Percentiles rank a stretch among this genome's conserved stretches.
phyloP scores from a whole-genome alignment of 2,888 invertebrate genomes.

The Drosophila setosimentum region DNA sequence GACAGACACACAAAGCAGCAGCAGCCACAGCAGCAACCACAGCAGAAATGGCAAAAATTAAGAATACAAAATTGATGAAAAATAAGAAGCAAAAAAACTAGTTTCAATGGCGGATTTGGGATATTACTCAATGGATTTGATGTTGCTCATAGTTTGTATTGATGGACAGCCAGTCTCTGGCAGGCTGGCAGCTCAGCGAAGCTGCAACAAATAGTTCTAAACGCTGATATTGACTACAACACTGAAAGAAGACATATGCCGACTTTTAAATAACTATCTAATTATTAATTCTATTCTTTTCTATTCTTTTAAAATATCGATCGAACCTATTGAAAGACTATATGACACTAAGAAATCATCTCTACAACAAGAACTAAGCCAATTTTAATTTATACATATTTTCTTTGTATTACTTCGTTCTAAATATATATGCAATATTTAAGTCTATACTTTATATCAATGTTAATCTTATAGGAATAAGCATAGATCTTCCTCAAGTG shows the following conservation, averaged over 20 bases:
- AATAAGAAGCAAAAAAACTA: slow-evolving; percentile 65
- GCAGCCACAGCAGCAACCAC: not conserved
- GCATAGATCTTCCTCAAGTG: not conserved
- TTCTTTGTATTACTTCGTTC: too few species aligned
- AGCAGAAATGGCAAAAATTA: slow-evolving; percentile 1
- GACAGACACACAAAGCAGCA: slow-evolving; percentile 28
- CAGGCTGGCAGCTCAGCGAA: slow-evolving; percentile 32
- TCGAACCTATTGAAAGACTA: not conserved
- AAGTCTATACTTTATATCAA: too few species aligned
- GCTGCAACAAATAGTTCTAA: slow-evolving; percentile 5
- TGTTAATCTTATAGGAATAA: not conserved
- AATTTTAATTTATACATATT: too few species aligned
- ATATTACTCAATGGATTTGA: slow-evolving; percentile 70
- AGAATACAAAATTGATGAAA: slow-evolving; percentile 7
- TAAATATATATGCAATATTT: too few species aligned
- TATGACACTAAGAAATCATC: not conserved
- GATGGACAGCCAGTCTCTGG: slow-evolving; percentile 51
- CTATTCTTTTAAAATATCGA: not conserved
- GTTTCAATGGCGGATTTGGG: slow-evolving; percentile 69
- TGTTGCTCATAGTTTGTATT: slow-evolving; percentile 59
- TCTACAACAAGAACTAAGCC: too few species aligned
- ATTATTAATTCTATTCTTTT: not conserved
- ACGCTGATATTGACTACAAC: slow-evolving; percentile 6
- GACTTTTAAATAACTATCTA: not conserved
- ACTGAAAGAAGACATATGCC: slow-evolving; percentile 24